These are phyloP conservation scores for Diadophis punctatus DNA, from an alignment of 2,113 vertebrate genomes.

Conservation along the genomic window DNA sequence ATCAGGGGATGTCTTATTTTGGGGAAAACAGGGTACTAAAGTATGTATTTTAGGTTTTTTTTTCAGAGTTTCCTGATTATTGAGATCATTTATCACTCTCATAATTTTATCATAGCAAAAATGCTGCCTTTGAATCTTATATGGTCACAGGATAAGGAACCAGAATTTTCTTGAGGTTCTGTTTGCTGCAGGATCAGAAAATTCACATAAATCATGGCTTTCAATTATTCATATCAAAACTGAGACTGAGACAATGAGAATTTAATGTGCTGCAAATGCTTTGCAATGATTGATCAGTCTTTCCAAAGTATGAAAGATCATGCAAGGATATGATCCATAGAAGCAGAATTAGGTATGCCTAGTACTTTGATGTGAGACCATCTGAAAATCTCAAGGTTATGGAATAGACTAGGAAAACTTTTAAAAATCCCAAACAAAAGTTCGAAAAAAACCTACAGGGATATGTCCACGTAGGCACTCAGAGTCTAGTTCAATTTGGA, in stretches of 20 bases:
- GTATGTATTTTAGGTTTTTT: neutral
- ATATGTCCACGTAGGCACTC: neutral
- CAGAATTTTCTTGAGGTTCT: neutral
- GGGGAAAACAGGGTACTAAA: neutral
- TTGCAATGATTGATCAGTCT: neutral
- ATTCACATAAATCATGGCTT: neutral
- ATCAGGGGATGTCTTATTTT: too few relatives aligned
- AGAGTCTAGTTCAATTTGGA: neutral
- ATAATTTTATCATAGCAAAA: neutral
- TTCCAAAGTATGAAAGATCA: neutral
- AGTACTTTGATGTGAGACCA: neutral
- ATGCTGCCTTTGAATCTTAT: neutral
- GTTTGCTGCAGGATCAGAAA: neutral
- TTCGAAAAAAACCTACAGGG: neutral
- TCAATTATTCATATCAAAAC: neutral
- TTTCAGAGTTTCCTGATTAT: neutral
- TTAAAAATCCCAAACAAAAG: neutral
- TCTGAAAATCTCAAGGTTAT: neutral
- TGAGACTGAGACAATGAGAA: neutral
- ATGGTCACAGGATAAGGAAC: neutral
- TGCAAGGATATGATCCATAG: neutral
- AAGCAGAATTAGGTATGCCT: neutral
- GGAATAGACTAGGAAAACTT: neutral
- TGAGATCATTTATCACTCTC: neutral
- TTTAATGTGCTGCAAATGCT: neutral